Conservation (phyloP, 2,888 invertebrate genomes). For the Salticus scenicus region DNA sequence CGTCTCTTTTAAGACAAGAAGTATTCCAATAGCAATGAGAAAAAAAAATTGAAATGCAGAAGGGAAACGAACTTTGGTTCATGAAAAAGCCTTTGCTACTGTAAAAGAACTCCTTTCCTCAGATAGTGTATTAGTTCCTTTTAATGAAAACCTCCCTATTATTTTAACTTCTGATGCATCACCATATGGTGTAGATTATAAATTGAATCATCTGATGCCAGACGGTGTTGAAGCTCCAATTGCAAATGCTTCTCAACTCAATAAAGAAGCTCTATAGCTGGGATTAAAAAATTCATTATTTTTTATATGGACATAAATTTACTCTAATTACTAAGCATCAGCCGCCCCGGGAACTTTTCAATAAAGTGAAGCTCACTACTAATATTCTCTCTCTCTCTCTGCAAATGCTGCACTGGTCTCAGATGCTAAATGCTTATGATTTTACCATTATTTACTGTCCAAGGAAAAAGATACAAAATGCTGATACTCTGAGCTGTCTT, state of each 20-base stretch:
- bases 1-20: too few relatives aligned
- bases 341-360: constrained; percentile 29
- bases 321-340: constrained; percentile 65
- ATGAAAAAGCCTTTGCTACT: neutral
- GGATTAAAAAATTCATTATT: constrained; percentile 72
- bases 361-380: neutral
- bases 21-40: too few relatives aligned
- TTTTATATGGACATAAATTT: constrained; percentile 69
- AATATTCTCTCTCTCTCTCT: neutral
- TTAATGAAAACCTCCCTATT: constrained; percentile 54
- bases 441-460: neutral
- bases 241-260: constrained; percentile 33
- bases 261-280: constrained; percentile 68
- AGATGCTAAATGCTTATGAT: constrained; percentile 21
- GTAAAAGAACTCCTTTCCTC: constrained; percentile 15
- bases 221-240: constrained; percentile 61
- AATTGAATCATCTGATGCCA: constrained; percentile 62
- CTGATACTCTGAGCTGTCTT: constrained; percentile 2
- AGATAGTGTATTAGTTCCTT: constrained; percentile 57
- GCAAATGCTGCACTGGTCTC: too few relatives aligned
- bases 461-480: neutral
- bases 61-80: too few relatives aligned
- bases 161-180: constrained; percentile 71
- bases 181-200: constrained; percentile 70
- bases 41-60: too few relatives aligned